Conservation (phyloP, 2,113 vertebrate genomes). For the Sardina pilchardus region DNA sequence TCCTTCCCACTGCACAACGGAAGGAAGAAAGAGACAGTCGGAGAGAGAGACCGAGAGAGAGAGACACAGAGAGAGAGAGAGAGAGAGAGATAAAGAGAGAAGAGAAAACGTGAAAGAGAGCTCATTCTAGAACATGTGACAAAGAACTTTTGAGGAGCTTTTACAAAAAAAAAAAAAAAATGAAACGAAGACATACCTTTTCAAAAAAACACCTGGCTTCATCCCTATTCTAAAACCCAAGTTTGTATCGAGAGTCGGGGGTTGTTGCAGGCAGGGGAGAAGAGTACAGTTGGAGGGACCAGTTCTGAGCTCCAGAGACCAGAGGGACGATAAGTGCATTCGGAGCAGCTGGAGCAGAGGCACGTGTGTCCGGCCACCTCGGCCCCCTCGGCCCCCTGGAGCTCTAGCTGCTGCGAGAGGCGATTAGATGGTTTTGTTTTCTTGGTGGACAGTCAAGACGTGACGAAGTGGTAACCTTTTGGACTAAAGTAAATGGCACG, state of each 20-base stretch:
- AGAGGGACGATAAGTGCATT: background rate
- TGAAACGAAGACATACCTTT: conserved; percentile 6
- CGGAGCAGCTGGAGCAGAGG: background rate
- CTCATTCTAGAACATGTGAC: conserved; percentile 8
- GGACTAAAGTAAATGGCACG: background rate
- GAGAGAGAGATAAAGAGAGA: background rate
- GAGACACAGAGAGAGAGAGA: background rate
- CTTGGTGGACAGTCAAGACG: background rate
- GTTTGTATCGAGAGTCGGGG: background rate
- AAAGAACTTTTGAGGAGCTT: conserved; percentile 7
- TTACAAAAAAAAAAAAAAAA: conserved; percentile 13
- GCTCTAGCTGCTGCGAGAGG: background rate
- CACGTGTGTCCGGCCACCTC: background rate
- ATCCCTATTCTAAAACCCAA: background rate
- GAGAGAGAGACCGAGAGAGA: background rate
- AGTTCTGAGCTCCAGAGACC: background rate
- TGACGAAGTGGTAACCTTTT: background rate
- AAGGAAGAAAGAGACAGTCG: conserved; percentile 14
- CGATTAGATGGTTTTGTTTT: background rate
- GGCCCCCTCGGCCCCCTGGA: background rate
- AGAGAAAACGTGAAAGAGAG: background rate
- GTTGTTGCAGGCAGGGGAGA: background rate
- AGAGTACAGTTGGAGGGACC: background rate
- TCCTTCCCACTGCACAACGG: conserved; percentile 47
- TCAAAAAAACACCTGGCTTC: conserved; percentile 1